Evolutionary conservation across 2,797 vertebrate genomes (phyloP).

Genomic region (Aulostomus chinensis): DNA sequence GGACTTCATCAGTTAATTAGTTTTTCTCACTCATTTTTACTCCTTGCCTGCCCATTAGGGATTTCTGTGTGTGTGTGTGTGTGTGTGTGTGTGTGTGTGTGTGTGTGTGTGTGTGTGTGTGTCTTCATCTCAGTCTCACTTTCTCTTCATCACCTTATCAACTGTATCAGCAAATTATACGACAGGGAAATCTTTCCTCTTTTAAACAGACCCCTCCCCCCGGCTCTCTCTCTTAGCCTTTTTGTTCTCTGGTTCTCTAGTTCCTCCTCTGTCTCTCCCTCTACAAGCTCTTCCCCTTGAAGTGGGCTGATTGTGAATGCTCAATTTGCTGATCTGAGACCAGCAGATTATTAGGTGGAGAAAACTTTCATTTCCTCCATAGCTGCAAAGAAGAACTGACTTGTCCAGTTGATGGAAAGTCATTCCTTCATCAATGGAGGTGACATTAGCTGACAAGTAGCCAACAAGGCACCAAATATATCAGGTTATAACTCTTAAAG

Average conservation of each 20-base stretch:
- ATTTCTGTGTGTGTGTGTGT: constrained; percentile 32
- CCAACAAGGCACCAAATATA: no score
- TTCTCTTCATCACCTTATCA: constrained; percentile 44
- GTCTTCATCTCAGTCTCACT: constrained; percentile 24
- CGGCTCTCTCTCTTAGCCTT: constrained; percentile 1
- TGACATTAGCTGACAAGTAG: no score
- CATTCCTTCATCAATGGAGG: no score
- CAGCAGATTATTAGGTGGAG: constrained; percentile 70
- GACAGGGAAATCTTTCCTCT: constrained; percentile 44
- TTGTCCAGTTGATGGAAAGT: no score
- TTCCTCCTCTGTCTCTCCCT: constrained; percentile 19
- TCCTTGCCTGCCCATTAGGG: constrained; percentile 61
- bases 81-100: neutral
- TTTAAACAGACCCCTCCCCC: constrained; percentile 22
- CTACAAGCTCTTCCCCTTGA: constrained; percentile 67
- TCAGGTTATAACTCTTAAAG: no score
- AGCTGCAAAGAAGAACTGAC: constrained; percentile 32
- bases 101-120: neutral
- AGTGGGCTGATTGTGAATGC: constrained; percentile 71
- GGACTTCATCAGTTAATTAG: constrained; percentile 72
- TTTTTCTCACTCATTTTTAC: constrained; percentile 70
- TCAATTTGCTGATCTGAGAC: constrained; percentile 62
- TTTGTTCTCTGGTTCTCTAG: constrained; percentile 8
- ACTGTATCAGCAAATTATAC: constrained; percentile 67
- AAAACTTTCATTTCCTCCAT: constrained; percentile 46